Evolutionary conservation across 2,113 vertebrate genomes (phyloP), one percentile per base, ranked within the genome.

Genomic region (Hydrochoerus hydrochaeris): DNA sequence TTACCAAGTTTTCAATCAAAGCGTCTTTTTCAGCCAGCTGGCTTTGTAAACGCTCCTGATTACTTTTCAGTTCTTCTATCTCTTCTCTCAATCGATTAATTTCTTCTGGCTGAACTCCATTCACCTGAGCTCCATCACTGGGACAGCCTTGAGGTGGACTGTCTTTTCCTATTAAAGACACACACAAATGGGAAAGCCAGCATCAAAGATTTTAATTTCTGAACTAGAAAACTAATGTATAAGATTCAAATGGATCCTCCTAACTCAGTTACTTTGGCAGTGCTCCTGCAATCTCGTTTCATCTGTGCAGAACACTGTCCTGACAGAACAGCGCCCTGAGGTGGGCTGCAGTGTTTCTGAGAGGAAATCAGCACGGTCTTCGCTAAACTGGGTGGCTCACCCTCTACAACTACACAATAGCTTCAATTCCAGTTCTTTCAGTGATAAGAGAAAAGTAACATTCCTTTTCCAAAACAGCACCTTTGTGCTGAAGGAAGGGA

Each of bases 21-120:
- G 98, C 95, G 77, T 99, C 99, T 97, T 99, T 99, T 82, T 99
- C 99, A 16, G 96, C 22, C 41, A 99, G 98, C 41, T 99, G 99
- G 81, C 98, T 98, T 97, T 99, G 99, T 87, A 99, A 98, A 91
- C 98, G 89, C 6, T 99, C 97, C 85, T 99, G 99, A 91, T 99
- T 99, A 95, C 91, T 99, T 90, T 98, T 99, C 96, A 99, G 98
- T 89, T 99, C 99, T 96, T 99, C 99, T 94, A 99, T 3, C 94
- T 99, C 99, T 93, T 99, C 99, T 93, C 95, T 98, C 75, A 99
- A 97, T 82, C 99, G 99, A 78, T 98, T 97, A 20, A 99, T 97
- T 98, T 99, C 99, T 96, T 99, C 99, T 3, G 98, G 97, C 97
- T 99, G 99, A 94, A 99, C 95, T 12, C 99, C 99, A 17, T 99